Evolutionary conservation across 1,140 invertebrate genomes (phyloP).

Genomic region (Pseudomyrmex sp.): DNA sequence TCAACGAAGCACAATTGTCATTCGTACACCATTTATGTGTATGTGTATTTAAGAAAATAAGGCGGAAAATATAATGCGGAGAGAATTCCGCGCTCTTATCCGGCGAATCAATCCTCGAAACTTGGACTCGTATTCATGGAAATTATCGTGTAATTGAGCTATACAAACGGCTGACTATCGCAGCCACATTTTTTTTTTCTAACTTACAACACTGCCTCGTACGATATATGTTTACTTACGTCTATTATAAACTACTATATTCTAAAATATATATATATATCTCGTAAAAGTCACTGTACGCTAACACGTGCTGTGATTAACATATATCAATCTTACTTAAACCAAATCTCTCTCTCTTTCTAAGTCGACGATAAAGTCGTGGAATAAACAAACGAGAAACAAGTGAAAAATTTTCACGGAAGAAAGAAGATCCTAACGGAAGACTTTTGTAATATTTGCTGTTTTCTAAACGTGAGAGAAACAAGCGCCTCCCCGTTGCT

Average conservation of each 20-base stretch:
- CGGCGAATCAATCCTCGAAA: neutral
- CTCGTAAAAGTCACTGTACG: constrained; percentile 18
- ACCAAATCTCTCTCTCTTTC: neutral
- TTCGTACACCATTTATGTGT: neutral
- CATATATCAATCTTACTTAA: neutral
- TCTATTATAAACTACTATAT: constrained; percentile 10
- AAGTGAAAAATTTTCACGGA: constrained; percentile 1
- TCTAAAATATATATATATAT: constrained; percentile 6
- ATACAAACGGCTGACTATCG: constrained; percentile 50
- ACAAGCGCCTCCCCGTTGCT: neutral
- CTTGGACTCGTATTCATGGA: neutral
- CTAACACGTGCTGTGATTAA: constrained; percentile 36
- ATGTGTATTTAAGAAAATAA: neutral
- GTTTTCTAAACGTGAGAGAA: constrained; percentile 48
- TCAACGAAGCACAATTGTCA: neutral
- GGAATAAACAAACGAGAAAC: constrained; percentile 14
- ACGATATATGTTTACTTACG: constrained; percentile 25
- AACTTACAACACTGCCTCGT: constrained; percentile 28
- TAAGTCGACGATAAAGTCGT: neutral
- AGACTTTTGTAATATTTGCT: constrained; percentile 80
- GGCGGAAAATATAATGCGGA: neutral
- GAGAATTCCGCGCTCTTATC: neutral
- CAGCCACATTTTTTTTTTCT: neutral
- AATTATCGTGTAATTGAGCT: constrained; percentile 59
- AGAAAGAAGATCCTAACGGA: constrained; percentile 64